Evolutionary conservation across 2,797 vertebrate species (phyloP).

Genomic region (Pangasius krempfi): DNA sequence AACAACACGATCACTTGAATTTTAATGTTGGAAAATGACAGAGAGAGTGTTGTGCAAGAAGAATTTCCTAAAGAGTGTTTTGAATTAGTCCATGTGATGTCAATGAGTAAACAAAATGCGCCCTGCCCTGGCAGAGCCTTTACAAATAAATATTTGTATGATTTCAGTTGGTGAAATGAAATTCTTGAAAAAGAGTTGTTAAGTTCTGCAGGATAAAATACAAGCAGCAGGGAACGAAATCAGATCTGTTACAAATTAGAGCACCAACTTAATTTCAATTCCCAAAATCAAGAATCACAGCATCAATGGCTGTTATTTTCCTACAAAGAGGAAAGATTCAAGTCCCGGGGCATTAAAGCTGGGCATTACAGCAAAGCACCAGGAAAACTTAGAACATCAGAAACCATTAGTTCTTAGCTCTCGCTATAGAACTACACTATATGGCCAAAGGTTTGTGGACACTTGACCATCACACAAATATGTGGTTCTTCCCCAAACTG

Average conservation of each 20-base stretch:
- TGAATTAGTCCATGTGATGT: conserved; percentile 32
- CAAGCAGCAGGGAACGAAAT: not conserved
- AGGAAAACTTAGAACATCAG: not conserved
- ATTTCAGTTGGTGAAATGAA: not conserved
- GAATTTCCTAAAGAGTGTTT: conserved; percentile 34
- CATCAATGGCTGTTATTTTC: not conserved
- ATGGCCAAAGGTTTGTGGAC: not conserved
- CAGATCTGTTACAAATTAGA: conserved; percentile 14
- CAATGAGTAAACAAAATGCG: conserved; percentile 19
- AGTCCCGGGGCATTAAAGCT: not conserved
- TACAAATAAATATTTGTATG: conserved; percentile 26
- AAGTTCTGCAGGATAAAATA: not conserved
- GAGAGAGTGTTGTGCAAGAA: conserved; percentile 21
- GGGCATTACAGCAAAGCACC: not conserved
- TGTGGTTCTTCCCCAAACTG: not conserved
- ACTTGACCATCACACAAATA: not conserved
- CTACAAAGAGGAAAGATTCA: not conserved
- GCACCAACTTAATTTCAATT: not conserved
- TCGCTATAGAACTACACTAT: not conserved
- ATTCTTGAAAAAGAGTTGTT: not conserved
- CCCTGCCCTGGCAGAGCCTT: not conserved
- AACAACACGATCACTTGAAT: conserved; percentile 29
- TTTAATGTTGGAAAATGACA: conserved; percentile 37
- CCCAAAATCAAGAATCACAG: not conserved
- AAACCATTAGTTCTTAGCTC: not conserved